phyloP scores from a whole-genome alignment of 1,140 invertebrate species.

The Drosophila sproati region DNA sequence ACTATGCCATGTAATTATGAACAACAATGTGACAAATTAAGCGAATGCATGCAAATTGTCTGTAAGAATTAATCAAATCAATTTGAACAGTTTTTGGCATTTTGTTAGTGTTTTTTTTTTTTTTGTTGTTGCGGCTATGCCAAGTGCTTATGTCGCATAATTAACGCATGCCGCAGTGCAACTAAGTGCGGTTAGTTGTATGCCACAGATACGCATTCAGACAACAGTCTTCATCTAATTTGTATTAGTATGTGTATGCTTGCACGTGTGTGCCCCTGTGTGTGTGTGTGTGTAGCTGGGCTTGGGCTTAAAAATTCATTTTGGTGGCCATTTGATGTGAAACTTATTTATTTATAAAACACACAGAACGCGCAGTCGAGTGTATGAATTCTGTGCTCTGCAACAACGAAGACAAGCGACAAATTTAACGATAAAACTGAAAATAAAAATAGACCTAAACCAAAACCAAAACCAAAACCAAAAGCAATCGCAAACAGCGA shows the following conservation, averaged over 20 bases:
- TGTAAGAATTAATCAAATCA: constrained; percentile 65
- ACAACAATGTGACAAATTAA: neutral
- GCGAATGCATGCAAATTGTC: neutral
- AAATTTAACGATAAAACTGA: constrained; percentile 65
- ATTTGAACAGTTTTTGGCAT: constrained; percentile 54
- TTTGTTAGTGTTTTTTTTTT: constrained; percentile 25
- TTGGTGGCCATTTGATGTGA: constrained; percentile 51
- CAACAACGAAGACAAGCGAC: constrained; percentile 43
- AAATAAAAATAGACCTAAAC: constrained; percentile 51
- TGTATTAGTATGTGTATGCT: neutral
- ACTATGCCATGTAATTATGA: neutral
- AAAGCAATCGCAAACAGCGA: constrained; percentile 39
- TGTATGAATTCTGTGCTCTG: constrained; percentile 62
- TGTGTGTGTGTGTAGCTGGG: constrained; percentile 42
- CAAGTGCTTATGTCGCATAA: constrained; percentile 65
- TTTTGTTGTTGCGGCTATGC: constrained; percentile 14
- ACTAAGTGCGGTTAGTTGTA: constrained; percentile 16
- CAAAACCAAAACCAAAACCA: constrained; percentile 53
- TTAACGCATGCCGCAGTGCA: constrained; percentile 66
- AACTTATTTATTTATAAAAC: constrained; percentile 81
- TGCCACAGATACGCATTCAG: constrained; percentile 23
- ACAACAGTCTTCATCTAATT: neutral
- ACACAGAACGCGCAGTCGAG: constrained; percentile 64
- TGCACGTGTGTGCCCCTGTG: neutral
- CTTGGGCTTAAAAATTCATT: constrained; percentile 59